Percentiles rank a stretch among this genome's conserved stretches.
Evolutionary conservation across 2,797 vertebrate genomes (phyloP).

Genomic region (Pempheris klunzingeri): DNA sequence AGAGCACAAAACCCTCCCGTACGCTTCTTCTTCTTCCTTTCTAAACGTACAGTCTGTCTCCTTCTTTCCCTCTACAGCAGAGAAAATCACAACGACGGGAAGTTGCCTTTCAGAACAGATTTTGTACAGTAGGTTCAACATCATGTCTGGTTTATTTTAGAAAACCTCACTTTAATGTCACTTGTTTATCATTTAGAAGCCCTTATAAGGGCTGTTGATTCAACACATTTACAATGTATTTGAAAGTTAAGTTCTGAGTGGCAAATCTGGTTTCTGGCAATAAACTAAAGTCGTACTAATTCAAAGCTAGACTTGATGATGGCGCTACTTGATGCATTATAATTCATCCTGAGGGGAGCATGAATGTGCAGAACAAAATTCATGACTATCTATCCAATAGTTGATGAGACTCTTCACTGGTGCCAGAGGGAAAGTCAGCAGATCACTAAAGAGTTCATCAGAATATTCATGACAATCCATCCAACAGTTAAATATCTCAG

Average conservation of each 20-base stretch:
- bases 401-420: no score
- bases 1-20: conserved; percentile 73
- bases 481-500: no score
- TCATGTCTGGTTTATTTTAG: neutral
- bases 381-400: no score
- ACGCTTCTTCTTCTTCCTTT: conserved; percentile 51
- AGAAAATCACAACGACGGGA: conserved; percentile 41
- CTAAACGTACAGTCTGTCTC: neutral
- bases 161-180: neutral
- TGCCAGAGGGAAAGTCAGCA: no score
- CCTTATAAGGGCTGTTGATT: conserved; percentile 12
- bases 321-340: no score
- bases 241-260: neutral
- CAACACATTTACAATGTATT: neutral
- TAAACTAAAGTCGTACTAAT: no score
- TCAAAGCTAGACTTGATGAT: no score
- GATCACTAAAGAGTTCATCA: no score
- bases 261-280: no score
- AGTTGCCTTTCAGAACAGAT: conserved; percentile 19
- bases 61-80: neutral
- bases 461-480: no score
- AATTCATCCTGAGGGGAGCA: neutral
- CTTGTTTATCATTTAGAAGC: neutral
- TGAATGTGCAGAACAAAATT: neutral
- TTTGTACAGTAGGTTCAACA: neutral